Conservation (phyloP, 2,888 invertebrate species). For the Antheraea yamamai region DNA sequence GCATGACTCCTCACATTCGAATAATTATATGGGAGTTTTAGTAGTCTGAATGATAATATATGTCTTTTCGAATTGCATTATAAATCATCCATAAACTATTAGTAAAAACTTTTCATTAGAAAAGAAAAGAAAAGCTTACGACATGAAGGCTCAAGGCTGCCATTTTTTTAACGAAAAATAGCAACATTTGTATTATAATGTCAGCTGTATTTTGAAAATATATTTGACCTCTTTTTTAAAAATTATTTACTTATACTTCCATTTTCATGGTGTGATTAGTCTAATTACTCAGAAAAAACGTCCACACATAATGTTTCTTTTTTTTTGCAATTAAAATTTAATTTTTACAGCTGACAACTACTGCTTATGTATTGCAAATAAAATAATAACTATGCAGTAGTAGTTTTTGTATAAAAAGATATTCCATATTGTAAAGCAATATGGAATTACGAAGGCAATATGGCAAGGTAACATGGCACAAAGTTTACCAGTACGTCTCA, state of each 20-base stretch:
- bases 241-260: background rate
- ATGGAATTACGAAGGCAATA: no score
- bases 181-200: slow-evolving; percentile 55
- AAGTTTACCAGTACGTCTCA: no score
- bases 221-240: background rate
- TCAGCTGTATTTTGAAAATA: slow-evolving; percentile 7
- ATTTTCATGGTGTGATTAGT: background rate
- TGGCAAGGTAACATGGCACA: no score
- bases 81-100: slow-evolving; percentile 60
- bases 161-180: slow-evolving; percentile 72
- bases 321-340: background rate
- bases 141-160: slow-evolving; percentile 80
- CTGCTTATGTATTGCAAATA: background rate
- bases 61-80: slow-evolving; percentile 60
- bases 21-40: slow-evolving; percentile 50
- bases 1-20: slow-evolving; percentile 60
- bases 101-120: slow-evolving; percentile 69
- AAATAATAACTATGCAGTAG: background rate
- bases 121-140: slow-evolving; percentile 79
- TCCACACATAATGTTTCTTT: background rate
- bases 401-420: background rate
- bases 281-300: no score
- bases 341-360: background rate
- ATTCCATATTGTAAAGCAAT: no score
- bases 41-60: slow-evolving; percentile 50